These are phyloP conservation scores for Notodonta dromedarius DNA, from an alignment of 2,888 invertebrate genomes.

Conservation along the genomic window DNA sequence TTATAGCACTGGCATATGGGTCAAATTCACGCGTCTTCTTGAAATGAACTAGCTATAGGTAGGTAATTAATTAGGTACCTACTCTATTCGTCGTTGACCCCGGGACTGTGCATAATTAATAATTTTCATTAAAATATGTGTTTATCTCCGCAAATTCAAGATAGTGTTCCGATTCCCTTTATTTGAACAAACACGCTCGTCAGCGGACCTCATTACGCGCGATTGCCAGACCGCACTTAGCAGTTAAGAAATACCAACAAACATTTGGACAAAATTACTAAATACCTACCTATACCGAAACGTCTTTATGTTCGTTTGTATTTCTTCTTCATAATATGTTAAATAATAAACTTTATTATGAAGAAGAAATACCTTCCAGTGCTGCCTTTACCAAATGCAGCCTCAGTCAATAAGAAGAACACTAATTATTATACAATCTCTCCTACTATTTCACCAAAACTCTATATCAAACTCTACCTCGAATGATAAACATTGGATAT, in stretches of 20 bases:
- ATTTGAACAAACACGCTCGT: slow-evolving; percentile 21
- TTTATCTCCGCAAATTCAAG: slow-evolving; percentile 13
- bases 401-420: too few relatives aligned
- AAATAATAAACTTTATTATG: too few relatives aligned
- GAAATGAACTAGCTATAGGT: too few relatives aligned
- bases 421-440: too few relatives aligned
- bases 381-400: too few relatives aligned
- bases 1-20: too few relatives aligned
- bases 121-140: slow-evolving; percentile 21
- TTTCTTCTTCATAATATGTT: neutral
- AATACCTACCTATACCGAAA: neutral
- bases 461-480: neutral
- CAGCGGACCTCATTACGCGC: slow-evolving; percentile 16
- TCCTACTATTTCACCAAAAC: too few relatives aligned
- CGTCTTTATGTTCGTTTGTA: neutral
- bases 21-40: too few relatives aligned
- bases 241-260: slow-evolving; percentile 20
- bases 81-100: too few relatives aligned
- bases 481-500: neutral
- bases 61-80: too few relatives aligned
- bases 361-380: too few relatives aligned
- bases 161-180: slow-evolving; percentile 11
- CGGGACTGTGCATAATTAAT: neutral
- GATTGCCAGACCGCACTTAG: slow-evolving; percentile 5
- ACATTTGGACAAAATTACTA: slow-evolving; percentile 19